These are phyloP conservation scores for Sciaenops ocellatus DNA, from an alignment of 2,797 vertebrate genomes.

Conservation along the genomic window DNA sequence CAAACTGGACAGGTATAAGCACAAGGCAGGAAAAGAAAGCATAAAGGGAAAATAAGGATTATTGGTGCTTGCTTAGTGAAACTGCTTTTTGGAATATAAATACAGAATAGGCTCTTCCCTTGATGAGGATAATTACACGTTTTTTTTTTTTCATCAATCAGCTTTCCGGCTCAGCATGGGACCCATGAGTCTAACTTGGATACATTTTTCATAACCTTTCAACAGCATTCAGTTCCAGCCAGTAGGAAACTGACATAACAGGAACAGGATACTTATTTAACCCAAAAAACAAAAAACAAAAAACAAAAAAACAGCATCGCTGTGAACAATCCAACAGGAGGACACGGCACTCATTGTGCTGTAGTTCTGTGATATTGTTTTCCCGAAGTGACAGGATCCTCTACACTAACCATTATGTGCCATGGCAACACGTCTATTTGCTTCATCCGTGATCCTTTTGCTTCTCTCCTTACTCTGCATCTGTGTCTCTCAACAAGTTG, in stretches of 20 bases:
- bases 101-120: slow-evolving; percentile 56
- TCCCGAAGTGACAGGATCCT: slow-evolving; percentile 53
- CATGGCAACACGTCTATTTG: slow-evolving; percentile 69
- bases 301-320: slow-evolving; percentile 68
- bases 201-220: slow-evolving; percentile 71
- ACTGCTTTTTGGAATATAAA: slow-evolving; percentile 56
- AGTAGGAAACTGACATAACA: slow-evolving; percentile 56
- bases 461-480: slow-evolving; percentile 33
- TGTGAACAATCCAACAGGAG: slow-evolving; percentile 43
- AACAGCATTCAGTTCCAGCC: slow-evolving; percentile 57
- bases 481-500: slow-evolving; percentile 51
- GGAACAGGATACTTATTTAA: slow-evolving; percentile 58
- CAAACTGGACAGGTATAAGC: slow-evolving; percentile 9
- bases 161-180: slow-evolving; percentile 67
- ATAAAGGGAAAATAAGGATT: slow-evolving; percentile 24
- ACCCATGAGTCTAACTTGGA: slow-evolving; percentile 65
- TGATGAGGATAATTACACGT: slow-evolving; percentile 70
- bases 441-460: slow-evolving; percentile 42
- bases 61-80: slow-evolving; percentile 45
- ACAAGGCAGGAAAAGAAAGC: slow-evolving; percentile 10
- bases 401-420: slow-evolving; percentile 47
- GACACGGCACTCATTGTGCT: slow-evolving; percentile 42
- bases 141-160: slow-evolving; percentile 65
- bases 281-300: slow-evolving; percentile 75
- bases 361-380: slow-evolving; percentile 59